phyloP scores from a whole-genome alignment of 53 echinoderm and acorn worm genomes.

The Holothuria leucospilota region DNA sequence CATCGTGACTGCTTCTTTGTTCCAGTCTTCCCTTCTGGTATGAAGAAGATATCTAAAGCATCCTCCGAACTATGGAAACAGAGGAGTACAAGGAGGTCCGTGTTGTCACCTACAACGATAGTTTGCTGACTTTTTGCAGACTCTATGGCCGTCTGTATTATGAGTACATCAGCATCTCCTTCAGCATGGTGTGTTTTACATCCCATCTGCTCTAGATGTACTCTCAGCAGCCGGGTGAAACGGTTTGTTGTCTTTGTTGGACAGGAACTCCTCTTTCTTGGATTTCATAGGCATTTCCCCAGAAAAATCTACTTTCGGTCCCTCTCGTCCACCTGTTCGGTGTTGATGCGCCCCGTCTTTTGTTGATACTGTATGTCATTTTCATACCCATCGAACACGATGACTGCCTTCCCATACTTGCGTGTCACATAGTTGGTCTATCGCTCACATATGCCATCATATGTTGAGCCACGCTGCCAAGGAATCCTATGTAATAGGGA shows the following conservation, averaged over 20 bases:
- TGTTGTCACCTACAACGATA: slow-evolving; percentile 33
- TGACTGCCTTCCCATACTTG: slow-evolving; percentile 9
- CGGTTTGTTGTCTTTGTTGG: slow-evolving; percentile 6
- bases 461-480: slow-evolving; percentile 3
- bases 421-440: slow-evolving; percentile 6
- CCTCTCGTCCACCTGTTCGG: slow-evolving; percentile 28
- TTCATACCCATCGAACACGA: slow-evolving; percentile 50
- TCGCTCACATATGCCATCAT: neutral
- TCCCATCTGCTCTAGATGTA: slow-evolving; percentile 19
- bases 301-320: slow-evolving; percentile 40
- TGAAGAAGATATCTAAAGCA: neutral
- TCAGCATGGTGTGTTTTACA: slow-evolving; percentile 51
- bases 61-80: neutral
- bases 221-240: neutral
- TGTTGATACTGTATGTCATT: neutral
- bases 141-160: slow-evolving; percentile 34
- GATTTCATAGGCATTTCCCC: slow-evolving; percentile 3
- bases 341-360: slow-evolving; percentile 12
- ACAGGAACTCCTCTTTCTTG: slow-evolving; percentile 7
- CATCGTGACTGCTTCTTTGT: slow-evolving; percentile 36
- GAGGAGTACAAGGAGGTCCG: slow-evolving; percentile 50
- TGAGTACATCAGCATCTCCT: slow-evolving; percentile 55
- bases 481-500: slow-evolving; percentile 10
- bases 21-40: neutral
- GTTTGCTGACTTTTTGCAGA: slow-evolving; percentile 4